These are phyloP conservation scores for Pelobates fuscus DNA, from an alignment of 2,113 vertebrate genomes.

Conservation along the genomic window DNA sequence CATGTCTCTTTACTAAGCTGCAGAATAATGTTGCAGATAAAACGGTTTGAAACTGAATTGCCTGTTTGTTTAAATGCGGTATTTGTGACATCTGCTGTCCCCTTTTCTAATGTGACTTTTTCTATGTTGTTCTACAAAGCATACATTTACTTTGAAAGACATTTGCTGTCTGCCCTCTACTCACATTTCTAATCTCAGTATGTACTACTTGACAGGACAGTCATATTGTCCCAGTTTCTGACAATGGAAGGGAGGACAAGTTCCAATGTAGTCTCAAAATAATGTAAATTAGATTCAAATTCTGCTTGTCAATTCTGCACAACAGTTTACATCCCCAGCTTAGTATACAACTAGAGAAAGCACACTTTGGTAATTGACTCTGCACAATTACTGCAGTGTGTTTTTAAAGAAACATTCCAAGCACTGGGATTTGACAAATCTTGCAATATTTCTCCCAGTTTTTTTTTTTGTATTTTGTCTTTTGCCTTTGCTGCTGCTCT, in stretches of 20 bases:
- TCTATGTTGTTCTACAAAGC: conserved; percentile 26
- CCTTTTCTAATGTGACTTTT: conserved; percentile 9
- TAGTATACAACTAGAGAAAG: background rate
- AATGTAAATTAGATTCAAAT: conserved; percentile 36
- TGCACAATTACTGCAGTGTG: background rate
- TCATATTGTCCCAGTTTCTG: conserved; percentile 40
- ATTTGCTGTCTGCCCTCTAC: conserved; percentile 34
- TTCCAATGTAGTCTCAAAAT: conserved; percentile 16
- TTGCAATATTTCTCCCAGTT: no score
- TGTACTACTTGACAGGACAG: conserved; percentile 42
- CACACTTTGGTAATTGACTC: background rate
- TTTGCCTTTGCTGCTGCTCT: no score
- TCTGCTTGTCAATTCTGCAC: background rate
- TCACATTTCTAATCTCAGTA: conserved; percentile 38
- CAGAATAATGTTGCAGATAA: background rate
- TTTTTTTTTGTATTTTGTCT: no score
- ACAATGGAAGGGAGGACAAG: conserved; percentile 11
- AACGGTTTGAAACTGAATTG: background rate
- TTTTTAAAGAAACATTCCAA: background rate
- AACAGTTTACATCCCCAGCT: background rate
- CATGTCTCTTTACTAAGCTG: background rate
- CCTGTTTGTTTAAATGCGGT: conserved; percentile 13
- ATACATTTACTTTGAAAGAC: conserved; percentile 37
- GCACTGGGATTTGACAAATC: no score
- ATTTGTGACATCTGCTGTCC: conserved; percentile 13